phyloP scores from a whole-genome alignment of 2,888 invertebrate species.

The Stramonita haemastoma region DNA sequence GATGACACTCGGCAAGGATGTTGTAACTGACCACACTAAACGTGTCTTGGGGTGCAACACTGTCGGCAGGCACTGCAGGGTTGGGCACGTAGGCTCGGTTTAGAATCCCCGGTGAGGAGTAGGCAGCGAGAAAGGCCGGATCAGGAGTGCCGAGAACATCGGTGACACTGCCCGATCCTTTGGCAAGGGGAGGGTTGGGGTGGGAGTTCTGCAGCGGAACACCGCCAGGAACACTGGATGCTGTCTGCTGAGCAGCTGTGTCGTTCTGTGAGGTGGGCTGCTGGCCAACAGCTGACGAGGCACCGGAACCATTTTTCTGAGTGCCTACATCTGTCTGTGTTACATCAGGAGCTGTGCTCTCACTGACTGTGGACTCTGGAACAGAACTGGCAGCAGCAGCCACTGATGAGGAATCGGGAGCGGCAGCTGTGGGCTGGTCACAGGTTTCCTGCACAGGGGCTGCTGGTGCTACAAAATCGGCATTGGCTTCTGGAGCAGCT shows the following conservation, averaged over 20 bases:
- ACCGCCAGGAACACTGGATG: not conserved
- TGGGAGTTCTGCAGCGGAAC: constrained; percentile 20
- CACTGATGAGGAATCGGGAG: not conserved
- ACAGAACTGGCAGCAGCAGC: not conserved
- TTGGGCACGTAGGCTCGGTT: constrained; percentile 47
- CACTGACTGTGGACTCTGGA: not conserved
- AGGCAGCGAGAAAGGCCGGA: constrained; percentile 28
- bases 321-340: not conserved
- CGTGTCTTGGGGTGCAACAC: constrained; percentile 57
- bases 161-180: constrained; percentile 30
- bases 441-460: not conserved
- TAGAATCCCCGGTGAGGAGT: constrained; percentile 44
- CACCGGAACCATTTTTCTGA: not conserved
- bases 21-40: constrained; percentile 75
- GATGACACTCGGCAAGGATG: constrained; percentile 74
- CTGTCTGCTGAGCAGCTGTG: not conserved
- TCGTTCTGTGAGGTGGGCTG: not conserved
- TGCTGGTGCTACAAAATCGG: not conserved
- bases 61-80: constrained; percentile 41
- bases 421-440: not conserved
- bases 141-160: constrained; percentile 31
- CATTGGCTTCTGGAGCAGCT: not conserved
- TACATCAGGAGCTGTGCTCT: not conserved
- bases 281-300: not conserved
- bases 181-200: not conserved